A percentile compares a stretch with the other conserved stretches of the same genome.
Evolutionary conservation across 2,888 invertebrate genomes (phyloP).

Genomic region (Nymphalis polychloros): DNA sequence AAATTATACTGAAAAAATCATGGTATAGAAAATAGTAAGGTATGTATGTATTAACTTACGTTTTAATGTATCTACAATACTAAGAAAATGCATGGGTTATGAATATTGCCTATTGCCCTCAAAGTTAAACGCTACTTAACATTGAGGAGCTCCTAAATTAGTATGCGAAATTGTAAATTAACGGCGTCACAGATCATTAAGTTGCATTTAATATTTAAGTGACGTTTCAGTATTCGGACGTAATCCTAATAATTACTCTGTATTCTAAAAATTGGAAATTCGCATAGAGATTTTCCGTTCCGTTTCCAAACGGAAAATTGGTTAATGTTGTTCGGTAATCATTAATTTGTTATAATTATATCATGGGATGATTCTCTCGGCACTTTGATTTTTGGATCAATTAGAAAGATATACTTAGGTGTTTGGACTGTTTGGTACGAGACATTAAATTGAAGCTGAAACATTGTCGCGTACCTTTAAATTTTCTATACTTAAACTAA

Average conservation of each 20-base stretch:
- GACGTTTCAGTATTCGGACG: too few relatives aligned
- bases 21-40: background rate
- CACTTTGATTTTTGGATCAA: too few relatives aligned
- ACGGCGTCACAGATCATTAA: too few relatives aligned
- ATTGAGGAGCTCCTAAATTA: too few relatives aligned
- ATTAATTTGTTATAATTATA: too few relatives aligned
- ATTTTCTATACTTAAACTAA: conserved; percentile 39
- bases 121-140: too few relatives aligned
- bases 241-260: background rate
- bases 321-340: too few relatives aligned
- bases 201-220: too few relatives aligned
- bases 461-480: background rate
- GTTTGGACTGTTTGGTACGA: background rate
- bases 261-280: background rate
- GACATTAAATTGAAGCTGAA: conserved; percentile 2
- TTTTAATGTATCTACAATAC: conserved; percentile 28
- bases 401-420: background rate
- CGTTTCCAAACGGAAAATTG: too few relatives aligned
- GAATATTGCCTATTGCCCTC: background rate
- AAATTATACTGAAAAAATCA: background rate
- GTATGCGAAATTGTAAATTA: too few relatives aligned
- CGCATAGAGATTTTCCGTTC: too few relatives aligned
- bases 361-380: too few relatives aligned
- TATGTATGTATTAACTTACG: background rate
- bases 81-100: conserved; percentile 26